Conservation (phyloP, 2,888 invertebrate genomes). For the Heliconius ethilla region DNA sequence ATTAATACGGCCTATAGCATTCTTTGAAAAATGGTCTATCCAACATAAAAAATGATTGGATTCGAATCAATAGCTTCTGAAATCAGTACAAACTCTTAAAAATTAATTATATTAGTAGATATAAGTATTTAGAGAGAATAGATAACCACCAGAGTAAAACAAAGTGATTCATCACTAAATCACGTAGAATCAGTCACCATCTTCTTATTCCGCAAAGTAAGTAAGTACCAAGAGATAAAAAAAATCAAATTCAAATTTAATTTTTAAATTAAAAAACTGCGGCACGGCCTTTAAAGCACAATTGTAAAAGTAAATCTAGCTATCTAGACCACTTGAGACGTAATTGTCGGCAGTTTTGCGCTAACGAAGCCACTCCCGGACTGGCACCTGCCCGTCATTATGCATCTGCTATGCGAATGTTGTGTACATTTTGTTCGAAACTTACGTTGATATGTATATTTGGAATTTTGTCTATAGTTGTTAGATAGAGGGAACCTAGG, state of each 20-base stretch:
- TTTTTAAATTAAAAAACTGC: background rate
- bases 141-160: background rate
- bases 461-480: too few relatives aligned
- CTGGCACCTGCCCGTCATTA: slow-evolving; percentile 68
- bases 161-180: background rate
- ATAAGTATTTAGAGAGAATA: too few relatives aligned
- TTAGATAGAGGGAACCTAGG: background rate
- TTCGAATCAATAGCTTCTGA: too few relatives aligned
- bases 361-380: slow-evolving; percentile 72
- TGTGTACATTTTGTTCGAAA: slow-evolving; percentile 2
- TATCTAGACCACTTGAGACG: slow-evolving; percentile 39
- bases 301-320: slow-evolving; percentile 19
- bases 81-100: too few relatives aligned
- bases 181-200: background rate
- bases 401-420: slow-evolving; percentile 31
- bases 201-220: background rate
- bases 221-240: background rate
- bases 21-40: too few relatives aligned
- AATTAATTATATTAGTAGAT: too few relatives aligned
- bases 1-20: too few relatives aligned
- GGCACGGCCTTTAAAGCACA: background rate
- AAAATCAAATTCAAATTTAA: background rate
- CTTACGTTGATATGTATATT: background rate
- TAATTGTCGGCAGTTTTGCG: slow-evolving; percentile 51
- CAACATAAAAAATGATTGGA: too few relatives aligned